A percentile compares a stretch with the other conserved stretches of the same genome.
These are phyloP conservation scores for Elmis aenea DNA, from an alignment of 2,888 invertebrate genomes.

Conservation along the genomic window DNA sequence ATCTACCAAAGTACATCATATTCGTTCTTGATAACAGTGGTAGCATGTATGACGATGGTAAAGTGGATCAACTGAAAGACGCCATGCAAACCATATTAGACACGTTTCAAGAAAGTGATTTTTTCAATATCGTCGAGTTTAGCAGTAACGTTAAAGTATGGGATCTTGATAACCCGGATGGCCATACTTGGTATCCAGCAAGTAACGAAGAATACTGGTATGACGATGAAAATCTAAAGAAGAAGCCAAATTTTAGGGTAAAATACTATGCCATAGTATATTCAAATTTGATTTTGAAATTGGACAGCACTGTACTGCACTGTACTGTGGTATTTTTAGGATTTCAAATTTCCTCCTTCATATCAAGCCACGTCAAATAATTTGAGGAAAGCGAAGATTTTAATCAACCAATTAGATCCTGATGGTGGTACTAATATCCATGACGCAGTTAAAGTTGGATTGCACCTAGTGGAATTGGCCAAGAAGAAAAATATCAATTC, in stretches of 20 bases:
- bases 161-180: constrained; percentile 48
- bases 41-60: constrained; percentile 63
- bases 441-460: constrained; percentile 56
- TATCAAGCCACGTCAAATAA: constrained; percentile 52
- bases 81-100: constrained; percentile 66
- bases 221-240: too few species aligned
- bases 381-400: constrained; percentile 55
- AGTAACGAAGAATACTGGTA: constrained; percentile 8
- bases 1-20: constrained; percentile 61
- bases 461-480: constrained; percentile 35
- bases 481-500: constrained; percentile 26
- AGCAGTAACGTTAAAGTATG: constrained; percentile 50
- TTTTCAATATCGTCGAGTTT: constrained; percentile 66
- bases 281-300: neutral
- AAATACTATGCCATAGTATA: too few species aligned
- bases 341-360: constrained; percentile 47
- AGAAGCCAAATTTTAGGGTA: too few species aligned
- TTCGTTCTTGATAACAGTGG: constrained; percentile 73
- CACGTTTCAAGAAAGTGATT: constrained; percentile 58
- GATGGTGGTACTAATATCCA: constrained; percentile 65
- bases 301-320: neutral
- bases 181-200: constrained; percentile 37
- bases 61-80: constrained; percentile 60
- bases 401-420: constrained; percentile 53
- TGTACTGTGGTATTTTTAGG: constrained; percentile 17